phyloP scores from a whole-genome alignment of 2,888 invertebrate species.

The Troides oblongomaculatus region DNA sequence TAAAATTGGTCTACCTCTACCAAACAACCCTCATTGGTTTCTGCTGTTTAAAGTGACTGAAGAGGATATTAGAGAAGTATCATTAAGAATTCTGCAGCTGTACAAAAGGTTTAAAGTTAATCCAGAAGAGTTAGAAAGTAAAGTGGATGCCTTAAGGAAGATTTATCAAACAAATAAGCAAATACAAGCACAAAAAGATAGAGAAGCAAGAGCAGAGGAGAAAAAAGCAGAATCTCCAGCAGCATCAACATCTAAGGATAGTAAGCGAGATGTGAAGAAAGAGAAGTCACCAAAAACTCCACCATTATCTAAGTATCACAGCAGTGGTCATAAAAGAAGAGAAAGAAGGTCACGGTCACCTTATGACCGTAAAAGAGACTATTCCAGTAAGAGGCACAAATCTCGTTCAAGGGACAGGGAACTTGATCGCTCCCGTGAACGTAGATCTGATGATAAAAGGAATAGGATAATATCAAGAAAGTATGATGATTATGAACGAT shows the following conservation, averaged over 20 bases:
- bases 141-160: conserved; percentile 63
- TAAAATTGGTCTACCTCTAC: conserved; percentile 90
- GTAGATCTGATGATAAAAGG: conserved; percentile 66
- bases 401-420: conserved; percentile 72
- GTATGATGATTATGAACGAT: conserved; percentile 74
- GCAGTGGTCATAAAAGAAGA: conserved; percentile 71
- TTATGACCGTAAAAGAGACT: conserved; percentile 72
- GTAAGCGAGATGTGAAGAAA: conserved; percentile 65
- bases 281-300: conserved; percentile 76
- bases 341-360: conserved; percentile 72
- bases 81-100: conserved; percentile 88
- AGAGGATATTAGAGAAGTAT: conserved; percentile 90
- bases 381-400: conserved; percentile 70
- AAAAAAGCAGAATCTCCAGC: conserved; percentile 70
- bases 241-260: conserved; percentile 71
- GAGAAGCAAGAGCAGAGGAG: conserved; percentile 63
- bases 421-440: conserved; percentile 61
- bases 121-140: conserved; percentile 70
- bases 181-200: conserved; percentile 63
- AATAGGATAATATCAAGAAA: conserved; percentile 59
- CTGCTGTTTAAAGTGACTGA: conserved; percentile 91
- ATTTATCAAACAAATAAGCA: conserved; percentile 74
- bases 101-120: conserved; percentile 91
- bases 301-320: conserved; percentile 71
- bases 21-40: conserved; percentile 94